These are phyloP conservation scores for Epinotia bilunana DNA, from an alignment of 2,888 invertebrate genomes.

Conservation along the genomic window DNA sequence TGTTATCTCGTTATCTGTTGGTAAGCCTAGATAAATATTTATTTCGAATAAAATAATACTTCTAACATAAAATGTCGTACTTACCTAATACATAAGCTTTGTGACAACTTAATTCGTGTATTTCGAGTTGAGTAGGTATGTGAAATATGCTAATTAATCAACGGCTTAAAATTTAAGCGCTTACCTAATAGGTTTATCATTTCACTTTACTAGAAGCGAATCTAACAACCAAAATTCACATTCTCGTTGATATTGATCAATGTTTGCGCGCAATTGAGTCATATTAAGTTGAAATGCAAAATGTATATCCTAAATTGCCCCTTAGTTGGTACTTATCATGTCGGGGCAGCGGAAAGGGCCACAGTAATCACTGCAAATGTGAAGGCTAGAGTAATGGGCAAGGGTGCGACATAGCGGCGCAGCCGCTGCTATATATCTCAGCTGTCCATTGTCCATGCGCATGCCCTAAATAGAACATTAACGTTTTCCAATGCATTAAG, in stretches of 20 bases:
- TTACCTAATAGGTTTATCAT: no score
- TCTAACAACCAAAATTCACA: no score
- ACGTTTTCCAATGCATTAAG: background rate
- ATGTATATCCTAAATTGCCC: background rate
- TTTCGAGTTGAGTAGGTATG: no score
- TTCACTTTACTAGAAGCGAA: no score
- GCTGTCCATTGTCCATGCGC: conserved; percentile 8
- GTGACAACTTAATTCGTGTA: no score
- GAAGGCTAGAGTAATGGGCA: conserved; percentile 24
- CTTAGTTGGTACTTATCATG: conserved; percentile 3
- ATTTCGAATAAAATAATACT: no score
- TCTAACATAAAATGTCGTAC: no score
- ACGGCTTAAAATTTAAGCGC: no score
- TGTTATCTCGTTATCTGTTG: no score
- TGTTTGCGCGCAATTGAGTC: background rate
- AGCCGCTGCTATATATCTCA: conserved; percentile 1
- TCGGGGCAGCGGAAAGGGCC: conserved; percentile 9
- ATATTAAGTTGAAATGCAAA: background rate
- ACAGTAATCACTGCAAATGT: background rate
- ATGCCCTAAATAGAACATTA: conserved; percentile 23
- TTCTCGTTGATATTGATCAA: background rate
- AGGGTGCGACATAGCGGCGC: conserved; percentile 11
- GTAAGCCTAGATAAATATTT: no score
- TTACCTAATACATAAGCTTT: no score
- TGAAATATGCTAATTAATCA: no score